Evolutionary conservation across 2,888 invertebrate species (phyloP).

Genomic region (Acrocyrtus sp.): DNA sequence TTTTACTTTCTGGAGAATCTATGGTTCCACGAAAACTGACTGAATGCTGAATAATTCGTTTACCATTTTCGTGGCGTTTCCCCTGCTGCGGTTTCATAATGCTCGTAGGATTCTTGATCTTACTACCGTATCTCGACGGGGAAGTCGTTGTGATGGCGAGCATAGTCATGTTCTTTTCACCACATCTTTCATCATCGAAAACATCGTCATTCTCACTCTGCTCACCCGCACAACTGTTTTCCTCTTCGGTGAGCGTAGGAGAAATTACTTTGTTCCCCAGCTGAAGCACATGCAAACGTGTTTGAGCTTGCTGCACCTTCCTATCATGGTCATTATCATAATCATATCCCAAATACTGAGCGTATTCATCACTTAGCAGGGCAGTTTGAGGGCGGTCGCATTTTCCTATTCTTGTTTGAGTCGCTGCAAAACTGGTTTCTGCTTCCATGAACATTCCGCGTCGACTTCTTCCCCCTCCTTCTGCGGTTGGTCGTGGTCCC

Average conservation of each 20-base stretch:
- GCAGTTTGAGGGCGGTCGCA: constrained; percentile 46
- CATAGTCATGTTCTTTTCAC: constrained; percentile 36
- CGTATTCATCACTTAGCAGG: constrained; percentile 51
- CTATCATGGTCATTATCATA: constrained; percentile 26
- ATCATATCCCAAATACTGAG: constrained; percentile 46
- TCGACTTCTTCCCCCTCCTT: constrained; percentile 13
- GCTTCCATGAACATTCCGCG: constrained; percentile 40
- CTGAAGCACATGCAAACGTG: constrained; percentile 31
- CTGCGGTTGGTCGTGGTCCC: background rate
- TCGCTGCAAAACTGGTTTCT: constrained; percentile 44
- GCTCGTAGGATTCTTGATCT: background rate
- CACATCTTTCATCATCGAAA: constrained; percentile 1
- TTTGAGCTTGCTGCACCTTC: constrained; percentile 36
- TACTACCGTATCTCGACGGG: constrained; percentile 19
- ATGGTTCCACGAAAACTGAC: constrained; percentile 50
- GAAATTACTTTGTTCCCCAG: constrained; percentile 34
- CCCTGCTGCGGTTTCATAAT: constrained; percentile 21
- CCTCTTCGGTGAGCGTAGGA: constrained; percentile 1
- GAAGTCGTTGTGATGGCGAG: constrained; percentile 33
- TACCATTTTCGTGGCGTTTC: constrained; percentile 26
- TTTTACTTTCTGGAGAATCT: no score
- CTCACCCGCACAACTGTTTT: no score
- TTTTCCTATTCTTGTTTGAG: constrained; percentile 10
- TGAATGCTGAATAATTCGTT: constrained; percentile 41
- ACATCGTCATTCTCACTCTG: constrained; percentile 34